Evolutionary conservation across 2,113 vertebrate genomes (phyloP).

Genomic region (Oryzias celebensis): DNA sequence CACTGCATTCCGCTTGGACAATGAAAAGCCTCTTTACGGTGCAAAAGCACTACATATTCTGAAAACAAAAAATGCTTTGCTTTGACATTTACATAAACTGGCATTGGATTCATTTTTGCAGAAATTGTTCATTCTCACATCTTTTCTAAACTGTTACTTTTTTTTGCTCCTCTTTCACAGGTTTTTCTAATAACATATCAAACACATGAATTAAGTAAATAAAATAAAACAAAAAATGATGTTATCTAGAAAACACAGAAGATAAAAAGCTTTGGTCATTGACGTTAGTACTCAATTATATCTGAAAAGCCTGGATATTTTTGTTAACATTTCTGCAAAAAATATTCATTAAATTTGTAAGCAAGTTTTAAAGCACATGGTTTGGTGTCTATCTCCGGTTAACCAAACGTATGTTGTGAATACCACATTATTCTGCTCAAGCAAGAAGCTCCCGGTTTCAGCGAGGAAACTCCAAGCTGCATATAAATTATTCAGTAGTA

Average conservation of each 20-base stretch:
- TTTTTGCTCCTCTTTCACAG: not conserved
- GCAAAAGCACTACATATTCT: no score
- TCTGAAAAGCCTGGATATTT: constrained; percentile 7
- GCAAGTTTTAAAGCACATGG: constrained; percentile 23
- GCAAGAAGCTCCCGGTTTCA: constrained; percentile 49
- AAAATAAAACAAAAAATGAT: no score
- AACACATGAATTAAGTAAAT: not conserved
- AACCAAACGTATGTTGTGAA: constrained; percentile 48
- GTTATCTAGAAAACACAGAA: not conserved
- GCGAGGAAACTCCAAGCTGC: constrained; percentile 51
- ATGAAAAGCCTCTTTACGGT: constrained; percentile 26
- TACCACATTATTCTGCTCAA: constrained; percentile 58
- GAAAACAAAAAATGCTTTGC: constrained; percentile 12
- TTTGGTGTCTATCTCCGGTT: constrained; percentile 23
- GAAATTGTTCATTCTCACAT: no score
- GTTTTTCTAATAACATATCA: constrained; percentile 2
- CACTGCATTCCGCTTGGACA: constrained; percentile 1
- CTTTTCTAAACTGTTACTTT: not conserved
- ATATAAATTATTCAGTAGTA: constrained; percentile 75
- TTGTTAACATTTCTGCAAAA: constrained; percentile 32
- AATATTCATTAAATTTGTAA: constrained; percentile 31
- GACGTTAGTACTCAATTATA: constrained; percentile 7
- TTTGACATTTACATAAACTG: constrained; percentile 51
- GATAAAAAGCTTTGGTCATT: constrained; percentile 3
- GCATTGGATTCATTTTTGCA: no score